These are phyloP conservation scores for Austrofundulus limnaeus DNA, from an alignment of 2,113 vertebrate genomes.

Conservation along the genomic window DNA sequence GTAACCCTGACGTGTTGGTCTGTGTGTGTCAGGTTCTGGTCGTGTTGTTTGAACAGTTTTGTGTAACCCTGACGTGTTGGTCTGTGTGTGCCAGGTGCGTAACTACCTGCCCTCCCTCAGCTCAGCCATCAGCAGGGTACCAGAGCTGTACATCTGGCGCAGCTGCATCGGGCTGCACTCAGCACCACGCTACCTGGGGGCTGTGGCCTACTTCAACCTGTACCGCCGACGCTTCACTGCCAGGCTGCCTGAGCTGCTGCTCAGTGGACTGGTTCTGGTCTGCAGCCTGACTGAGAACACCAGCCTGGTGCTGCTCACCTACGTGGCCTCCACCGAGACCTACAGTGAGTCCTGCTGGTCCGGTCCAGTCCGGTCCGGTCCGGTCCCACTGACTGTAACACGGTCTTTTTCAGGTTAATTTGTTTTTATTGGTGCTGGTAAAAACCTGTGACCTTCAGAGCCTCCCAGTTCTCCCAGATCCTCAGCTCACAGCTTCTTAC, in stretches of 20 bases:
- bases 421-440: too few species aligned
- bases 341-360: constrained; percentile 78
- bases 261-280: constrained; percentile 79
- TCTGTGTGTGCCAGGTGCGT: constrained; percentile 88
- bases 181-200: constrained; percentile 85
- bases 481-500: too few species aligned
- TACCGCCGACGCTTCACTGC: constrained; percentile 79
- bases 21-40: too few species aligned
- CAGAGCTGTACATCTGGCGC: constrained; percentile 93
- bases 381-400: background rate
- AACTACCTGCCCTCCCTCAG: constrained; percentile 98
- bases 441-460: too few species aligned
- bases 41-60: too few species aligned
- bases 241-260: constrained; percentile 69
- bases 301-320: constrained; percentile 90
- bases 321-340: constrained; percentile 89
- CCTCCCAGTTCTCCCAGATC: too few species aligned
- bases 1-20: too few species aligned
- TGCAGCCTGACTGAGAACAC: constrained; percentile 84
- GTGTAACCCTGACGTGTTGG: too few species aligned
- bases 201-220: constrained; percentile 86
- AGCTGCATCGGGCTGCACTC: constrained; percentile 91
- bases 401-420: too few species aligned
- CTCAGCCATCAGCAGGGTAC: constrained; percentile 86
- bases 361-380: background rate